phyloP scores from a whole-genome alignment of 1,140 invertebrate species.

The Thrips palmi region DNA sequence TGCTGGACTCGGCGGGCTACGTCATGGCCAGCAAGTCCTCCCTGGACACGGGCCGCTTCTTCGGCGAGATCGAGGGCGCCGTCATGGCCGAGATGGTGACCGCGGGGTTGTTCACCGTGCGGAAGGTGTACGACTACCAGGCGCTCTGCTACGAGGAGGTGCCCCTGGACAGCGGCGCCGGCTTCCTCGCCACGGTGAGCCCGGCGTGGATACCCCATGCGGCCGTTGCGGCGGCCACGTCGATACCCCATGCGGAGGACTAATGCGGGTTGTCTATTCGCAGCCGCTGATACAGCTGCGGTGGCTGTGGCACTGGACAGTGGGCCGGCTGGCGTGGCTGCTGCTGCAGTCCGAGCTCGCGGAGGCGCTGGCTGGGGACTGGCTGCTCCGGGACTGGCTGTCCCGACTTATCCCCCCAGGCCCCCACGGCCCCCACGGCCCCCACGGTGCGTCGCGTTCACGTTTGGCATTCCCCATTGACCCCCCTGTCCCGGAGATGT shows the following conservation, averaged over 20 bases:
- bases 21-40: slow-evolving; percentile 54
- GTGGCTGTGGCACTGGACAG: slow-evolving; percentile 2
- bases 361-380: too few species aligned
- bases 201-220: too few species aligned
- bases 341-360: too few species aligned
- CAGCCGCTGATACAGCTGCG: slow-evolving; percentile 4
- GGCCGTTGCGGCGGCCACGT: too few species aligned
- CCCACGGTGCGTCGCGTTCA: too few species aligned
- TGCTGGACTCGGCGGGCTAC: slow-evolving; percentile 79
- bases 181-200: slow-evolving; percentile 22
- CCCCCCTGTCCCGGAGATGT: too few species aligned
- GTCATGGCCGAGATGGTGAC: slow-evolving; percentile 60
- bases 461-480: too few species aligned
- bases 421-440: too few species aligned
- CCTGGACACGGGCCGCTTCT: slow-evolving; percentile 59
- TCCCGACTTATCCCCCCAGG: too few species aligned
- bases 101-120: slow-evolving; percentile 50
- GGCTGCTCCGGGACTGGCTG: too few species aligned
- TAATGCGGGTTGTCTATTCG: too few species aligned
- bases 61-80: slow-evolving; percentile 62
- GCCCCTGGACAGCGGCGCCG: slow-evolving; percentile 22
- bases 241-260: too few species aligned
- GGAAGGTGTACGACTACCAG: slow-evolving; percentile 73
- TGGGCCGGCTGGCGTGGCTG: slow-evolving; percentile 4
- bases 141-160: slow-evolving; percentile 39